These are phyloP conservation scores for Pangasius mekongensis DNA, from an alignment of 2,797 vertebrate species.

Conservation along the genomic window DNA sequence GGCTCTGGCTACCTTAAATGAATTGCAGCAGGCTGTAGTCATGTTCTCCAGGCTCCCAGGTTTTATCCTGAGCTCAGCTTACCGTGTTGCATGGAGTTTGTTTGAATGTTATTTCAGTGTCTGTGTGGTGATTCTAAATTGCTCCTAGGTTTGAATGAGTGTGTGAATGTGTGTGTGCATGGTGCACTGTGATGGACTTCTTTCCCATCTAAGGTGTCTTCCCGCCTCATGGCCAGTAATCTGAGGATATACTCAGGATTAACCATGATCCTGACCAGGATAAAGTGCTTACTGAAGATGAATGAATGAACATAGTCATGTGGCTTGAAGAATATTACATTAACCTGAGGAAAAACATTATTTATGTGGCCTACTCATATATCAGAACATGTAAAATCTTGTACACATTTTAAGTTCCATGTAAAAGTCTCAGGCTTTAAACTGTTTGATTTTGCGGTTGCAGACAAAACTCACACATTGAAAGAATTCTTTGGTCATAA, in stretches of 20 bases:
- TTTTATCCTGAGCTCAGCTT: neutral
- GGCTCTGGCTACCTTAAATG: neutral
- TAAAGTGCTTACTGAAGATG: neutral
- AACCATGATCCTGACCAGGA: neutral
- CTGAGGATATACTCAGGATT: neutral
- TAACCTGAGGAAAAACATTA: neutral
- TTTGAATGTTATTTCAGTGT: neutral
- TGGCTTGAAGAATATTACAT: neutral
- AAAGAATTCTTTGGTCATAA: neutral
- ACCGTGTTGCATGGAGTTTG: neutral
- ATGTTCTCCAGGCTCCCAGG: neutral
- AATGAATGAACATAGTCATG: neutral
- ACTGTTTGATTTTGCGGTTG: neutral
- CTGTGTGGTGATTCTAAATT: neutral
- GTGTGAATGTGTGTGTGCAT: neutral
- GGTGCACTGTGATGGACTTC: neutral
- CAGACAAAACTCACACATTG: no score
- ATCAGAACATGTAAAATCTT: neutral
- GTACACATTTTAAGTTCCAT: neutral
- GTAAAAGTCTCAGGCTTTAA: neutral
- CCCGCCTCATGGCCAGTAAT: neutral
- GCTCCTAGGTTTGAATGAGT: neutral
- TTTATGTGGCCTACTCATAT: neutral
- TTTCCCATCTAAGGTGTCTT: neutral
- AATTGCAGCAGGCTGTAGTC: neutral